Base-by-base conservation (phyloP, 2,113 vertebrate genomes). In the Oceanites oceanicus region DNA sequence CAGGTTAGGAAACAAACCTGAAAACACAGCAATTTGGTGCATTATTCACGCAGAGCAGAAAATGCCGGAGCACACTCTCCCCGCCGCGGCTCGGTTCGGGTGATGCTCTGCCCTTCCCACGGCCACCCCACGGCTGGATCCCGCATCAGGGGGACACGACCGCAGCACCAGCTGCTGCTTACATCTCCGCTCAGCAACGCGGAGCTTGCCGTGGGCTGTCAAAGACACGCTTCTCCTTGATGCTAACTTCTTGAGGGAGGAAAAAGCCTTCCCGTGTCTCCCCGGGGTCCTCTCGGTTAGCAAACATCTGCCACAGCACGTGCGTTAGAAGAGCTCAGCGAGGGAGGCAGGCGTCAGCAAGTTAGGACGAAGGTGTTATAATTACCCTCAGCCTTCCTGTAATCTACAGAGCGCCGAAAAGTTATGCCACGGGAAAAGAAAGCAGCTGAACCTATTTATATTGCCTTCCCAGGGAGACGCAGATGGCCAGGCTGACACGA, bases 71-170 rank as follows among this genome's bases (percentile, higher is more conserved):
- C 47, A 30, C n/a, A 3, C 2, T 0, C 27, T 49, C 65, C 59
- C 30, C 22, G 5, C 5, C 10, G 0, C 2, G 0, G 34, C 63
- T 18, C 1, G 0, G 55, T 49, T 32, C 0, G 1, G n/a, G 83
- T 23, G 18, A 19, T 12, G 72, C 36, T 66, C 49, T 91, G 90
- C 80, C 58, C 63, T 78, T 13, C 72, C 53, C 2, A 7, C 18
- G 53, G 63, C 62, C 67, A 25, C 20, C 71, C 62, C 52, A 8
- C 1, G 2, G 44, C 12, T 10, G 58, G 61, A 36, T 67, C 47
- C 72, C 62, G 4, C 3, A 0, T 1, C 0, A 2, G 52, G 36
- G 53, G 65, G 55, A 55, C 58, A 20, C 2, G 0, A 4, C 55
- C 6, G 15, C 63, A 6, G 18, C 1, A 0, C 38, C 56, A 38